Evolutionary conservation across 2,888 invertebrate genomes (phyloP).

Genomic region (Phortica okadai): DNA sequence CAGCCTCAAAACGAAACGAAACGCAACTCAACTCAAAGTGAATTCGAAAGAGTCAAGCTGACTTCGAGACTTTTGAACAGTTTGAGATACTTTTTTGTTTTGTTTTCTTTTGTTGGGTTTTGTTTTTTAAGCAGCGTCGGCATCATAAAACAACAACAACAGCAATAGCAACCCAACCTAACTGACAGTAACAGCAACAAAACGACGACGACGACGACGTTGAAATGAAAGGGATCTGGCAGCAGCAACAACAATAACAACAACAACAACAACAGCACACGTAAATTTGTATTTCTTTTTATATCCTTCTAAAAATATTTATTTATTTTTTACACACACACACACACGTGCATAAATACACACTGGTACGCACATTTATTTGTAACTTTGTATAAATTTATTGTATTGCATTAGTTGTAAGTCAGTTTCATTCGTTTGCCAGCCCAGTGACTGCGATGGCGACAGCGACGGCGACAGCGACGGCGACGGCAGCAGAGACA

Average conservation of each 20-base stretch:
- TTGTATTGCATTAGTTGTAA: conserved; percentile 73
- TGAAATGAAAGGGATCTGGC: conserved; percentile 16
- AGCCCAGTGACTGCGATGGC: background rate
- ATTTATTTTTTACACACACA: conserved; percentile 63
- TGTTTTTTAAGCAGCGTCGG: background rate
- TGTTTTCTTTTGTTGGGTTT: background rate
- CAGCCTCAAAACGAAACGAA: conserved; percentile 11
- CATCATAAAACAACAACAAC: conserved; percentile 17
- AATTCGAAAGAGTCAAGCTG: conserved; percentile 10
- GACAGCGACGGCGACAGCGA: background rate
- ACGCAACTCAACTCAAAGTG: background rate
- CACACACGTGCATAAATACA: conserved; percentile 45
- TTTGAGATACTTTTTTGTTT: background rate
- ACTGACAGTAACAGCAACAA: conserved; percentile 8
- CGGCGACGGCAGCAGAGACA: no score
- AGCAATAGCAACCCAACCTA: background rate
- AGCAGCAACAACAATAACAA: background rate
- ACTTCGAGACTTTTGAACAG: conserved; percentile 27
- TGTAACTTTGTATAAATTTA: conserved; percentile 72
- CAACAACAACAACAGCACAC: background rate
- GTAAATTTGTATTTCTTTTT: conserved; percentile 30
- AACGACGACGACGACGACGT: background rate
- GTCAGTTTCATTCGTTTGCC: conserved; percentile 52
- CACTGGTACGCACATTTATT: conserved; percentile 54
- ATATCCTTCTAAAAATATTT: conserved; percentile 69